Evolutionary conservation across 2,797 vertebrate species (phyloP), one percentile per base, ranked within the genome.

Genomic region (Sebastes paucispinis): DNA sequence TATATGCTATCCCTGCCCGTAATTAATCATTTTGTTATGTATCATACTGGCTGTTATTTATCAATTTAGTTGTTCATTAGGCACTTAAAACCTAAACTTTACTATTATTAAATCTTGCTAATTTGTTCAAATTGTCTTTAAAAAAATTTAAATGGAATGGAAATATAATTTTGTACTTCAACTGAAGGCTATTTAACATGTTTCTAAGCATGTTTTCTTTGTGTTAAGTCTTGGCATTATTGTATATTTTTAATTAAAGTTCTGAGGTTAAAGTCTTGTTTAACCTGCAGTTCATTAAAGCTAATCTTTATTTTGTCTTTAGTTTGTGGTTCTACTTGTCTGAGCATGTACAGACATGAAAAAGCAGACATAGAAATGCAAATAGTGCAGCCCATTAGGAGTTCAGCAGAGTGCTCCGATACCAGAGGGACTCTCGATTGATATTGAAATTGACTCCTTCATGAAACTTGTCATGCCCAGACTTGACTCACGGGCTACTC

Each of bases 401-500:
- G 20, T 32, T 69, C 9, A 65, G 31, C 54, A 57, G n/a, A 57
- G 79, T 77, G n/a, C 75, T 87, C 73, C 3, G 3, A 22, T 79
- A 34, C 34, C 60, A 58, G 10, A 77, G 85, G 22, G 75, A 80
- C 79, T 71, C 79, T 85, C 64, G 4, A 86, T 90, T 92, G 78
- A 86, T 84, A 90, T 88, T 85, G 4, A 78, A 91, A 92, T 90
- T 58, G 36, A 73, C 39, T 69, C 27, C 69, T 82, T 66, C 11
- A 47, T 73, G 74, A 88, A 87, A 84, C 71, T 62, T 83, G 62
- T 70, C 79, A 66, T 64, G 91, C 73, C 91, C 75, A 14, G 89
- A 57, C 92, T 27, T 93, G 89, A 84, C 73, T 69, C 20, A 8
- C 6, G 39, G 76, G 22, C 12, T 54, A 6, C 67, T 47, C 59